phyloP scores from a whole-genome alignment of 1,140 invertebrate species.

The Cydia amplana region DNA sequence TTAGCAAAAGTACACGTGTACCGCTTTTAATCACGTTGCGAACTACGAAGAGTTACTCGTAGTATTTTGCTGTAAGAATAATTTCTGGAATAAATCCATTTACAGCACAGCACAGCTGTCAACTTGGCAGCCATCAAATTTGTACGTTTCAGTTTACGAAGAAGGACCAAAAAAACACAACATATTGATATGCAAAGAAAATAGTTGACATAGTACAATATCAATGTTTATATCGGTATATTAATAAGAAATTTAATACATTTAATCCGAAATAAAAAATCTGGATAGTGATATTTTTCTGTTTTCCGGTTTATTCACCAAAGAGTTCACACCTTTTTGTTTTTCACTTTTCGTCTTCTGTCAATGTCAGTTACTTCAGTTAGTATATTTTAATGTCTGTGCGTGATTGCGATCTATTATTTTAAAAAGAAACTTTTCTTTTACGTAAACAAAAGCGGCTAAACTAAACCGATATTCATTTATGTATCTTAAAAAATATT shows the following conservation, averaged over 20 bases:
- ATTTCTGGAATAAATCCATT: slow-evolving; percentile 25
- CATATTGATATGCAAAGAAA: neutral
- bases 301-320: too few species aligned
- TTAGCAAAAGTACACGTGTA: slow-evolving; percentile 18
- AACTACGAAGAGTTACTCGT: neutral
- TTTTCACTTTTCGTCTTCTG: neutral
- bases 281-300: neutral
- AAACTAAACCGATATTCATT: slow-evolving; percentile 1
- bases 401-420: neutral
- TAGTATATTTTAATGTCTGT: neutral
- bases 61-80: slow-evolving; percentile 11
- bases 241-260: too few species aligned
- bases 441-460: slow-evolving; percentile 14
- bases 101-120: neutral
- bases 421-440: neutral
- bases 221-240: too few species aligned
- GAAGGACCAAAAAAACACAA: neutral
- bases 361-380: neutral
- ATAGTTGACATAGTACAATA: neutral
- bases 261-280: too few species aligned
- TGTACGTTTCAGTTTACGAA: slow-evolving; percentile 1
- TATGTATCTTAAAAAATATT: neutral
- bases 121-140: slow-evolving; percentile 19
- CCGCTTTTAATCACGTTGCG: neutral
- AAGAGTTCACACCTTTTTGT: too few species aligned